Base-by-base conservation (phyloP, 2,797 vertebrate genomes). In the Amphiprion clarkii region DNA sequence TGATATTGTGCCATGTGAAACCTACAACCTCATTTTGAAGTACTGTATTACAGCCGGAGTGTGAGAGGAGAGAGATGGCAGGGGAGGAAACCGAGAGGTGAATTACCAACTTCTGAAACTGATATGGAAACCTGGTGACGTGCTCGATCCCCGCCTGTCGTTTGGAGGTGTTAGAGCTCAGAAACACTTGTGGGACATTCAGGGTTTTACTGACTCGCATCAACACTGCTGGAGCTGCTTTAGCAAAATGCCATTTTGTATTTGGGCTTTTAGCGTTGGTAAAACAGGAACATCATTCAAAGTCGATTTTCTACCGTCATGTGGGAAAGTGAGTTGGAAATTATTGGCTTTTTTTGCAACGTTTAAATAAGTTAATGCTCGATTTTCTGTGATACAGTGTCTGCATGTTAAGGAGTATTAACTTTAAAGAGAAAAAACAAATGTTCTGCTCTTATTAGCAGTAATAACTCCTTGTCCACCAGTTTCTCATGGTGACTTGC, bases 21-120 rank as follows among this genome's bases (percentile, higher is more conserved):
- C 93, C 84, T 81, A 86, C 93, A 79, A 93, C 92, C 89, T 92
- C 89, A 85, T 90, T 77, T 84, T 73, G 67, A 90, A 84, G 84
- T 93, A 92, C 88, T 91, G 86, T 92, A 85, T 85, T 69, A 77
- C 66, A 83, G 71, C 70, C 57, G 78, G 69, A 78, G 79, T 63
- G 81, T n/a, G 75, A 84, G 76, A 89, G 78, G 64, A 84, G 61
- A 86, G 71, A 78, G 27, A 74, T 69, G 76, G 74, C 82, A 83
- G 36, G 65, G 81, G 74, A 85, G 85, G 84, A 91, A 88, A 91
- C 78, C 42, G 82, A 90, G 57, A 89, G 81, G 81, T 70, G 70
- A 89, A 86, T 85, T 79, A 44, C 56, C 31, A n/a, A 48, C 61
- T 81, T 84, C 46, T 87, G 86, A 90, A 90, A 91, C 87, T 80